Conservation (phyloP, 2,797 vertebrate genomes). For the Lerista edwardsae region DNA sequence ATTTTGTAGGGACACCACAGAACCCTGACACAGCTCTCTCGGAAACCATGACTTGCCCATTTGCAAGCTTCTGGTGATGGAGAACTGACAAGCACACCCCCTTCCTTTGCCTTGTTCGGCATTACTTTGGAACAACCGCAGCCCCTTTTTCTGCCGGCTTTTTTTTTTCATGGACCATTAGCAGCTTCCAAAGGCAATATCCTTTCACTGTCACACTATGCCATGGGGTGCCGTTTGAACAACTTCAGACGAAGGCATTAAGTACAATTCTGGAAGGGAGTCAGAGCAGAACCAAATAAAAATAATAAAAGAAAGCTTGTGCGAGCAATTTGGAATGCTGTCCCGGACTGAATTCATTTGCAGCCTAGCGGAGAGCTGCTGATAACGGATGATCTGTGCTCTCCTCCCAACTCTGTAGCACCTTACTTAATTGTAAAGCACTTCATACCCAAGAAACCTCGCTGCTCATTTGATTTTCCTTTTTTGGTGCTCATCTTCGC, state of each 20-base stretch:
- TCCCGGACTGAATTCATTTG: conserved; percentile 81
- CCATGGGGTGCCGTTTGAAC: conserved; percentile 81
- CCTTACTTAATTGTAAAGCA: conserved; percentile 82
- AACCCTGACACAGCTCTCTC: conserved; percentile 13
- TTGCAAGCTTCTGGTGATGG: conserved; percentile 39
- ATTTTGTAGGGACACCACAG: background rate
- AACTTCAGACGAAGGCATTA: conserved; percentile 84
- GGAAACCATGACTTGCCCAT: conserved; percentile 18
- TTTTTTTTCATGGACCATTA: conserved; percentile 82
- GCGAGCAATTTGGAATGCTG: conserved; percentile 82
- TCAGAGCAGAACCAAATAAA: conserved; percentile 83
- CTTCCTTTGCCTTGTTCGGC: conserved; percentile 64
- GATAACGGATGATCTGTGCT: conserved; percentile 76
- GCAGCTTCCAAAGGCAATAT: conserved; percentile 83
- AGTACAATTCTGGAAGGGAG: conserved; percentile 82
- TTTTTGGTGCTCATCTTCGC: conserved; percentile 76
- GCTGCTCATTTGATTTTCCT: conserved; percentile 76
- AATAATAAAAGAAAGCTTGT: conserved; percentile 83
- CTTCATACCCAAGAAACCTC: conserved; percentile 79
- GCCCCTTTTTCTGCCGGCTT: conserved; percentile 71
- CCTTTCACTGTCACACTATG: conserved; percentile 80
- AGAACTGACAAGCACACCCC: conserved; percentile 55
- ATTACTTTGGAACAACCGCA: conserved; percentile 73
- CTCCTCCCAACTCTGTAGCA: conserved; percentile 57
- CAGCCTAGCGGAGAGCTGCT: conserved; percentile 77